Conservation (phyloP, 2,888 invertebrate species). For the Cephus sareptanus region DNA sequence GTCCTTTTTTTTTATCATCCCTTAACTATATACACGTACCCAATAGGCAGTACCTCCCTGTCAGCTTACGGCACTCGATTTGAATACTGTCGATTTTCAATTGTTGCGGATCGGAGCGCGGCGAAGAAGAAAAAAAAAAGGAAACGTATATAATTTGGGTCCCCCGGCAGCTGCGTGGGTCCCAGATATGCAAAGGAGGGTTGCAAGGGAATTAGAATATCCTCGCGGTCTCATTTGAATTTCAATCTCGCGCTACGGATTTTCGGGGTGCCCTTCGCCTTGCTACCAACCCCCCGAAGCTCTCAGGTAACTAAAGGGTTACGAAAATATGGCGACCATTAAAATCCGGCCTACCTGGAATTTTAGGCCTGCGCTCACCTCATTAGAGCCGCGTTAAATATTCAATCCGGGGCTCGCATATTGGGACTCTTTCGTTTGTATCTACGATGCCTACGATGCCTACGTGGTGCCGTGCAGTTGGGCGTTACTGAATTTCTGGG, state of each 20-base stretch:
- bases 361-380: constrained; percentile 40
- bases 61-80: constrained; percentile 43
- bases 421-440: neutral
- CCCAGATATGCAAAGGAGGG: constrained; percentile 62
- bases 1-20: neutral
- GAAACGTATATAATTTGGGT: constrained; percentile 53
- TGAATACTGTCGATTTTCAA: constrained; percentile 57
- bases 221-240: constrained; percentile 67
- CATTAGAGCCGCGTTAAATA: constrained; percentile 60
- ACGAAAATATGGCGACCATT: constrained; percentile 15
- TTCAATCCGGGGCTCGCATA: constrained; percentile 35
- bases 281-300: constrained; percentile 41
- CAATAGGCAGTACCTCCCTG: neutral
- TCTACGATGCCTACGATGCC: neutral
- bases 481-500: neutral
- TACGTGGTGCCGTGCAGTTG: constrained; percentile 18
- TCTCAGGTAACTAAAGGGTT: constrained; percentile 53
- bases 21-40: neutral
- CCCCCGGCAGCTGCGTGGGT: constrained; percentile 63
- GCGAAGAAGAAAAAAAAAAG: constrained; percentile 25
- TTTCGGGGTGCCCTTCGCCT: constrained; percentile 14
- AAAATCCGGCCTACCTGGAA: constrained; percentile 26
- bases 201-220: constrained; percentile 64
- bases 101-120: constrained; percentile 47
- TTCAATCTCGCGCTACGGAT: constrained; percentile 52